A percentile compares a stretch with the other conserved stretches of the same genome.
Conservation (phyloP, 2,888 invertebrate species). For the Catocala nupta region DNA sequence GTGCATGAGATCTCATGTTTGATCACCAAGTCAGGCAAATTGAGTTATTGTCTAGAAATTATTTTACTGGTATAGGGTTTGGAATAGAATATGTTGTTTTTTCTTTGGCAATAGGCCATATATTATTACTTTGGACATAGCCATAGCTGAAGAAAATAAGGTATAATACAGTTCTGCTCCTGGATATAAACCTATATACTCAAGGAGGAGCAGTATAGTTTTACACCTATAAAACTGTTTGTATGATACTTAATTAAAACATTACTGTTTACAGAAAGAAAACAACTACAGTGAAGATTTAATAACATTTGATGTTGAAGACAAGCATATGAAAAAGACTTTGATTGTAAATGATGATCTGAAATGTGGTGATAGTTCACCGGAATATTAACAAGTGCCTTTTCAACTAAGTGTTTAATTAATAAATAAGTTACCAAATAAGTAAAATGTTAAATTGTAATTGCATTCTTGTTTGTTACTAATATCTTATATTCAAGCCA, state of each 20-base stretch:
- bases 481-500: constrained; percentile 37
- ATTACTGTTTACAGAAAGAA: constrained; percentile 68
- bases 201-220: too few species aligned
- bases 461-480: constrained; percentile 40
- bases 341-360: constrained; percentile 69
- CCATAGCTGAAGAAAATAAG: too few species aligned
- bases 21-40: too few species aligned
- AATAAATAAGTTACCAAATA: constrained; percentile 68
- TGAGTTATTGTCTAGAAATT: too few species aligned
- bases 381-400: constrained; percentile 82
- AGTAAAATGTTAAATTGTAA: constrained; percentile 33
- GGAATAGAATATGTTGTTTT: too few species aligned
- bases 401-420: constrained; percentile 54
- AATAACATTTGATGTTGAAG: constrained; percentile 80
- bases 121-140: too few species aligned
- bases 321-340: constrained; percentile 68
- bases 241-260: not conserved
- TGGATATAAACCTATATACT: too few species aligned
- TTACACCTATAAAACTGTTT: too few species aligned
- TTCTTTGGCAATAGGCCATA: too few species aligned
- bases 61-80: too few species aligned
- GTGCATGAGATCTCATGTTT: too few species aligned
- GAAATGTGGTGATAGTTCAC: constrained; percentile 78
- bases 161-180: too few species aligned
- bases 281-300: constrained; percentile 71